Evolutionary conservation across 2,888 invertebrate genomes (phyloP), one percentile per base, ranked within the genome.

Genomic region (Pilophorus perplexus): DNA sequence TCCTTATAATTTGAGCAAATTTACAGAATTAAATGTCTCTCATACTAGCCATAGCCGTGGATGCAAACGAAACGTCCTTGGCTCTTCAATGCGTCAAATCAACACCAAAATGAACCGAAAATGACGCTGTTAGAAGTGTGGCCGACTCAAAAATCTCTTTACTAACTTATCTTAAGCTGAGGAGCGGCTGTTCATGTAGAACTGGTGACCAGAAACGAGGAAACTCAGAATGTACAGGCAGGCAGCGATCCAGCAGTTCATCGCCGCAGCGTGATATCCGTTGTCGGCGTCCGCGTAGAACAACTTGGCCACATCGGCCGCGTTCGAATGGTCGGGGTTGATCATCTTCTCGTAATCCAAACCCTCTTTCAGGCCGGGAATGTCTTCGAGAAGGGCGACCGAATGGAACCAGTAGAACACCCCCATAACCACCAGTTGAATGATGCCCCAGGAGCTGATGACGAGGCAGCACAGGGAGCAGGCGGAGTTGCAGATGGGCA

Each of bases 211-310:
- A 5, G 94, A 93, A 44, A 95, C 78, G 16, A 90, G 81, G 71
- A 95, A 80, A 20, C 93, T 92, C 71, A 90, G 82, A 18, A 93
- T 84, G 74, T 95, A 96, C 67, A 95, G 83, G 72, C 92, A 87
- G 0, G 93, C 93, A 10, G 95, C 95, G 71, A 95, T 94, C 90
- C 93, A 94, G 79, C 95, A 96, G 79, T 95, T 96, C 76, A 86
- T 85, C 1, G 94, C 93, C 77, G 91, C 92, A 85, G 83, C 85
- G 73, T 79, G 82, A 74, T 90, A 93, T 67, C 87, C 88, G 72
- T 75, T 78, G 75, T 89, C 86, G 2, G 86, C 88, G 71, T 81
- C 83, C 0, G 79, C 74, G 70, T 90, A 85, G 76, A 94, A 90
- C n/a, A n/a, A n/a, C n/a, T n/a, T n/a, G n/a, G n/a, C n/a, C n/a